These are phyloP conservation scores for Phortica variegata DNA, from an alignment of 1,140 invertebrate genomes.

Conservation along the genomic window DNA sequence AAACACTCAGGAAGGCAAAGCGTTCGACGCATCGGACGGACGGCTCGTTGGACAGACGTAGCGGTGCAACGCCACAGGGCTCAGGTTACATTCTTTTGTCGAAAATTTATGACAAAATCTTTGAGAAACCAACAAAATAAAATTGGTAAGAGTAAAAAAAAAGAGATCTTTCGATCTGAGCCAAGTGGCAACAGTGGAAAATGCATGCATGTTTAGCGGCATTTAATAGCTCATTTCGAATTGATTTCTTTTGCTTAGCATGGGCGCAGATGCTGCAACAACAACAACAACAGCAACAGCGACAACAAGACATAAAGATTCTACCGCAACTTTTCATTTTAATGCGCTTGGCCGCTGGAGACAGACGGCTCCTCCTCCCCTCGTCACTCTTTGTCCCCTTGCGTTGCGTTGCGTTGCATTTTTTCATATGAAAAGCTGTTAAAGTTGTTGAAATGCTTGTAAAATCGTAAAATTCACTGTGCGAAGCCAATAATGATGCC, in stretches of 20 bases:
- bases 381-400: no score
- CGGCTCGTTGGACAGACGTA: constrained; percentile 10
- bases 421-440: no score
- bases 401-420: no score
- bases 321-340: not conserved
- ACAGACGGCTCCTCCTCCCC: no score
- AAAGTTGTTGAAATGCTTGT: constrained; percentile 56
- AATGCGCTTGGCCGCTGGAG: not conserved
- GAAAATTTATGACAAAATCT: constrained; percentile 41
- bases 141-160: constrained; percentile 12
- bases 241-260: constrained; percentile 46
- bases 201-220: constrained; percentile 51
- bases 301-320: not conserved
- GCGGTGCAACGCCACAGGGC: constrained; percentile 19
- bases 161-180: constrained; percentile 14
- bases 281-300: not conserved
- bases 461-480: constrained; percentile 47
- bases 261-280: not conserved
- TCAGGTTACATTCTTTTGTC: constrained; percentile 51
- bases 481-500: constrained; percentile 50
- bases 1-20: constrained; percentile 4
- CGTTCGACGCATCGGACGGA: constrained; percentile 20
- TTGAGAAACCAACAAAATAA: not conserved
- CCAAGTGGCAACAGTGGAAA: constrained; percentile 54
- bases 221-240: constrained; percentile 55